phyloP scores from a whole-genome alignment of 2,113 vertebrate genomes.

The Gopherus flavomarginatus region DNA sequence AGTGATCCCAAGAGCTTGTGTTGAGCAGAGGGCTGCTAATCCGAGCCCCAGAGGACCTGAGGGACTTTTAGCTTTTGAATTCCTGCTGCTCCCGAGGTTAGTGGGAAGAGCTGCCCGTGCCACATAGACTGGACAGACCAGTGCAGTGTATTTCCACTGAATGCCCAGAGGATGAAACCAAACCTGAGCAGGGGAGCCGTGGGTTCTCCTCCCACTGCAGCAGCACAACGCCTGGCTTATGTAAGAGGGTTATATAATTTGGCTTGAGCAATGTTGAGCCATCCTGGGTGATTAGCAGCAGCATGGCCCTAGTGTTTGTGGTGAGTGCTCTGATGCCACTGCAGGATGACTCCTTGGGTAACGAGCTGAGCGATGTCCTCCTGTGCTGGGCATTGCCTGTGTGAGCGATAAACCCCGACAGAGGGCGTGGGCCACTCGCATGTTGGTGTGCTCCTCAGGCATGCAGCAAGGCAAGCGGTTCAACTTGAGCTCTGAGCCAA shows the following conservation, averaged over 20 bases:
- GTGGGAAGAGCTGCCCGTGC: not conserved
- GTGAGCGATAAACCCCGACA: not conserved
- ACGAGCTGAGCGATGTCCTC: rapidly evolving
- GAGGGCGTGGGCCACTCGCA: not conserved
- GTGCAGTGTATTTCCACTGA: not conserved
- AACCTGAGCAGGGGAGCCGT: not conserved
- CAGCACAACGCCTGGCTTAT: not conserved
- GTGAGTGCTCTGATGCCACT: not conserved
- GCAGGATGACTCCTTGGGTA: not conserved
- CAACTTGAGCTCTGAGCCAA: not conserved
- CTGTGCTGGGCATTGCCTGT: not conserved
- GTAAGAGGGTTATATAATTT: not conserved
- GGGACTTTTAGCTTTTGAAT: not conserved
- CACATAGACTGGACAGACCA: not conserved
- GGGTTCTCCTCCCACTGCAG: not conserved
- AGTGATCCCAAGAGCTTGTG: not conserved
- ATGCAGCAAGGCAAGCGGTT: not conserved
- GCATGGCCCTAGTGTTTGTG: not conserved
- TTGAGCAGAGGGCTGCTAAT: not conserved
- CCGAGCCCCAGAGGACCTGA: not conserved
- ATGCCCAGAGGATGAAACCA: not conserved
- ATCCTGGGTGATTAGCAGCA: not conserved
- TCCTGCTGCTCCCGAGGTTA: not conserved
- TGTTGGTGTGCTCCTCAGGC: not conserved
- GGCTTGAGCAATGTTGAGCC: not conserved